Evolutionary conservation across 2,888 invertebrate species (phyloP), one percentile per base, ranked within the genome.

Genomic region (Drosophila mercatorum): DNA sequence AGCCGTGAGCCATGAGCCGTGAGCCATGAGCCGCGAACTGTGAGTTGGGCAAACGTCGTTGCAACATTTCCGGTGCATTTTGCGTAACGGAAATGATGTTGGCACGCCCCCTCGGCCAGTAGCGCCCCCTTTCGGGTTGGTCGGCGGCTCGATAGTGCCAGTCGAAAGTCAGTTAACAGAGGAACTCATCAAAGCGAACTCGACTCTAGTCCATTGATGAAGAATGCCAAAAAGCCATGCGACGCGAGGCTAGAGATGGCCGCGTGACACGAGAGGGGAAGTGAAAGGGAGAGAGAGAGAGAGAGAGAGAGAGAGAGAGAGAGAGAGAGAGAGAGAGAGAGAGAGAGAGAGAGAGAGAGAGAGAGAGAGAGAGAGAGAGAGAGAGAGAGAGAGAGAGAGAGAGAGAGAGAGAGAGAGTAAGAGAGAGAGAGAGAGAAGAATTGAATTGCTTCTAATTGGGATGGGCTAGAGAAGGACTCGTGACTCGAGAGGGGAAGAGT

Each of bases 21-120:
- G 14, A 49, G 57, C 43, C 41, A 2, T 0, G 3, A 34, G 55
- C 44, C 44, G 14, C 36, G 31, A 60, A 49, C 59, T 40, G 44
- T 44, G 28, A 64, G 51, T 55, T 66, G 31, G 47, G 67, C 66
- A 49, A 78, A 78, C 77, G 74, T 81, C 77, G 74, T 81, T 79
- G 81, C 83, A 84, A 85, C 78, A 81, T 70, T 82, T 85, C 85
- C 85, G 83, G 80, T 72, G 83, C 81, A 83, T 83, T 86, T 86
- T 86, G 83, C 83, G 83, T 86, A 83, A 56, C 87, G 87, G 83
- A 83, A 87, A 82, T 81, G 74, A 81, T 68, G 75, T 80, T 74
- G 74, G 59, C 65, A 17, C 44, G 58, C 28, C 49, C 63, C 11
- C 11, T 12, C 17, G 3, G 22, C 26, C 43, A 52, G 22, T 12